These are phyloP conservation scores for Globicephala melas DNA, from an alignment of 2,113 vertebrate species.

Conservation along the genomic window DNA sequence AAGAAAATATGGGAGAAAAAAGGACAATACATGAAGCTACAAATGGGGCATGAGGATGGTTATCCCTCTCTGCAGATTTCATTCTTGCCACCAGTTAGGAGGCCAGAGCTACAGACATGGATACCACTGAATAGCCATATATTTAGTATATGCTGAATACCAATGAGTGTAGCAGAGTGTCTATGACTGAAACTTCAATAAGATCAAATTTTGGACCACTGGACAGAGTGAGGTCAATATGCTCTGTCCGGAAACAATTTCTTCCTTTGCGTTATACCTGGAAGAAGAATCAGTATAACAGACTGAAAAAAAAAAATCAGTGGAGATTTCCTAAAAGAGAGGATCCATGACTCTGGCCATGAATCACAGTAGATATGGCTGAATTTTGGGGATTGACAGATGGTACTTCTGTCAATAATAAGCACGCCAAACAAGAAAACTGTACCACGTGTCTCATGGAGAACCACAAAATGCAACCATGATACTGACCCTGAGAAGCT, in stretches of 20 bases:
- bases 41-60: neutral
- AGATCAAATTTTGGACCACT: neutral
- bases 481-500: neutral
- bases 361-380: neutral
- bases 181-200: neutral
- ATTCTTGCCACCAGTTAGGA: neutral
- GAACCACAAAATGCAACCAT: neutral
- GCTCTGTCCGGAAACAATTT: neutral
- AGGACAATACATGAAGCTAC: neutral
- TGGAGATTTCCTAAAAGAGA: neutral
- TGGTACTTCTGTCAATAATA: neutral
- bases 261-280: neutral
- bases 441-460: rapidly evolving
- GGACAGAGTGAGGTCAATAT: neutral
- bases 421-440: neutral
- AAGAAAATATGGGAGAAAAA: neutral
- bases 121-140: neutral
- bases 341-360: neutral
- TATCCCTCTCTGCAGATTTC: neutral
- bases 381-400: no score
- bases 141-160: neutral
- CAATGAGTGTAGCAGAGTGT: neutral
- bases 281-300: neutral
- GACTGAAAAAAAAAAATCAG: neutral
- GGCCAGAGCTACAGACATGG: neutral